Percentiles rank a stretch among this genome's conserved stretches.
These are phyloP conservation scores for Lordiphosa clarofinis DNA, from an alignment of 1,140 invertebrate genomes.

Conservation along the genomic window DNA sequence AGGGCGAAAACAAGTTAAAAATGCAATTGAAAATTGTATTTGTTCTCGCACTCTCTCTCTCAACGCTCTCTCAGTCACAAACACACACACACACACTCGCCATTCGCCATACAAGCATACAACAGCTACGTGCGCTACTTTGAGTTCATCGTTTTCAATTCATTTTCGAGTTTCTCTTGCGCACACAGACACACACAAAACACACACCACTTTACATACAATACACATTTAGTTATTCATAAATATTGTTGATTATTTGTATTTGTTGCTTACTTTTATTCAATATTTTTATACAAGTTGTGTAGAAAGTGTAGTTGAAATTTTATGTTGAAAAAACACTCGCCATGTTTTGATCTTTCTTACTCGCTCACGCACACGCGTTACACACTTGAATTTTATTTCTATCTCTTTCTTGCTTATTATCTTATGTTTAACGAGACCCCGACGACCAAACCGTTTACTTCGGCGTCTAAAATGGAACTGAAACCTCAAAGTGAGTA, in stretches of 20 bases:
- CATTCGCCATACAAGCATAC: conserved; percentile 3
- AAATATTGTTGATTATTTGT: conserved; percentile 8
- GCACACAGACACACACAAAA: conserved; percentile 24
- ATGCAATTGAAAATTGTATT: conserved; percentile 58
- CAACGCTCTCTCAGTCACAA: conserved; percentile 11
- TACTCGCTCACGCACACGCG: conserved; percentile 36
- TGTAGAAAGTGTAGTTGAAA: conserved; percentile 20
- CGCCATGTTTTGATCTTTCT: conserved; percentile 50
- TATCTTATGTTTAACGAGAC: too few species aligned
- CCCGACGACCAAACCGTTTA: too few species aligned
- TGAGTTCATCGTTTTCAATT: conserved; percentile 76
- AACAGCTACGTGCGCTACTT: conserved; percentile 59
- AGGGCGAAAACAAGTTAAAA: conserved; percentile 54
- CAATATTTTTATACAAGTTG: conserved; percentile 21
- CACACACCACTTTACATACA: conserved; percentile 4
- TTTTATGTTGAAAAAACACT: conserved; percentile 51
- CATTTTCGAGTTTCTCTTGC: conserved; percentile 67
- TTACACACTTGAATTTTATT: conserved; percentile 19
- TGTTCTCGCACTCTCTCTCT: conserved; percentile 19
- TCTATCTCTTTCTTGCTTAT: conserved; percentile 5
- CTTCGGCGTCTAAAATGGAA: too few species aligned
- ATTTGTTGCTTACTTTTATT: conserved; percentile 42
- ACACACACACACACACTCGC: conserved; percentile 9
- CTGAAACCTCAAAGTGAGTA: too few species aligned
- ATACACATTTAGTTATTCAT: conserved; percentile 6